Evolutionary conservation across 2,797 vertebrate species (phyloP), one percentile per base, ranked within the genome.

Genomic region (Euphonia xanthogaster): DNA sequence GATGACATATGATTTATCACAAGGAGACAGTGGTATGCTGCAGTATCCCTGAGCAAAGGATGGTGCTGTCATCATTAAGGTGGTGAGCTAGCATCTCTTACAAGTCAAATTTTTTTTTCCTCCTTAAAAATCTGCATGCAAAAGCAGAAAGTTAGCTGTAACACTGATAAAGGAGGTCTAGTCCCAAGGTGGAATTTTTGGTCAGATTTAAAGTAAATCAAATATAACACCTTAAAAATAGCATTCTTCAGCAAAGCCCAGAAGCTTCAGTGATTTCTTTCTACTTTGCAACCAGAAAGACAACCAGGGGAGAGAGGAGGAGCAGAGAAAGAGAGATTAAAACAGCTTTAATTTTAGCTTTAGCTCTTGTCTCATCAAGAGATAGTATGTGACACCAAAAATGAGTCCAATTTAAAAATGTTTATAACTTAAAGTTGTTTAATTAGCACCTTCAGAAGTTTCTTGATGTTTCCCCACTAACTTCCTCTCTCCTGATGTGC

Each of bases 321-420:
- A 88, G 33, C 66, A 81, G 65, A 76, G 65, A 85, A 42, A 83
- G 39, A 85, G 68, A 95, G 44, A 86, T 90, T 83, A 94, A 94
- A 95, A 81, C 72, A 78, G 70, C 94, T 95, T 96, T 95, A 91
- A 91, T 96, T 95, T 94, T 89, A 92, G 88, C 37, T 61, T 61
- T 61, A 61, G 58, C 58, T 61, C 39, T 79, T 15, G 1, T 93
- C 81, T 95, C 75, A 91, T 94, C 92, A 95, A 93, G 88, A 89
- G 39, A 42, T 63, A 74, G 71, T 80, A 51, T 83, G 73, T 75
- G 87, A 91, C 94, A 96, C 75, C 72, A 96, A 93, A 95, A 95
- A 81, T 83, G 4, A 95, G 35, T 55, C 81, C 72, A 93, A 94
- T 95, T 95, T 96, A 89, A 93, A 94, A 89, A 77, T 78, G 71